Conservation (phyloP, 1,140 invertebrate genomes). For the Euglossa dilemma region DNA sequence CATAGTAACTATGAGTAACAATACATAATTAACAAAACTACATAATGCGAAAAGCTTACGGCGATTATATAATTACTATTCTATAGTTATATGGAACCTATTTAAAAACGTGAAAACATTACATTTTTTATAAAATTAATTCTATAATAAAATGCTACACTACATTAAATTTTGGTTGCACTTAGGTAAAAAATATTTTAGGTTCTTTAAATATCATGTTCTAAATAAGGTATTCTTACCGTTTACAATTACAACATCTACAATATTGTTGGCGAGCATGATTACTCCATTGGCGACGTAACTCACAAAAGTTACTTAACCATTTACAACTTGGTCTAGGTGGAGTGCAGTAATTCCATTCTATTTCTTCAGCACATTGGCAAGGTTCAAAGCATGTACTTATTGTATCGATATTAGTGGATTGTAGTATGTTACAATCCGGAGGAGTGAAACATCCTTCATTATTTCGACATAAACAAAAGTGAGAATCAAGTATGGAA, state of each 20-base stretch:
- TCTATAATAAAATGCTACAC: not conserved
- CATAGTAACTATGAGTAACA: no score
- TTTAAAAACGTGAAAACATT: not conserved
- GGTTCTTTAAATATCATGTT: not conserved
- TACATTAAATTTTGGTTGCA: not conserved
- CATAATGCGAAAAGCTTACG: no score
- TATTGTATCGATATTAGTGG: constrained; percentile 46
- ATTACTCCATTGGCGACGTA: constrained; percentile 77
- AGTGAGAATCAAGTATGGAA: constrained; percentile 43
- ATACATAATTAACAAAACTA: no score
- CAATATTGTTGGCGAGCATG: constrained; percentile 67
- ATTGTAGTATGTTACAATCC: constrained; percentile 59
- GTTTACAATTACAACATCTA: constrained; percentile 70
- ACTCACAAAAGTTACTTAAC: constrained; percentile 71
- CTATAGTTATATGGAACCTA: no score
- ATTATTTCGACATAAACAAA: constrained; percentile 66
- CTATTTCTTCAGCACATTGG: constrained; percentile 74
- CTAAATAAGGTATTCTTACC: constrained; percentile 53
- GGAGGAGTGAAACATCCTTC: constrained; percentile 54
- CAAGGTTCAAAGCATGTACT: constrained; percentile 65
- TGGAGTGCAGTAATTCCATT: constrained; percentile 74
- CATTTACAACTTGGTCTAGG: constrained; percentile 74
- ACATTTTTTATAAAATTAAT: not conserved
- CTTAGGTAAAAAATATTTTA: no score
- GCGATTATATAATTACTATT: no score